A percentile compares a stretch with the other conserved stretches of the same genome.
Conservation (phyloP, 2,888 invertebrate species). For the Deladenus siricidicola region DNA sequence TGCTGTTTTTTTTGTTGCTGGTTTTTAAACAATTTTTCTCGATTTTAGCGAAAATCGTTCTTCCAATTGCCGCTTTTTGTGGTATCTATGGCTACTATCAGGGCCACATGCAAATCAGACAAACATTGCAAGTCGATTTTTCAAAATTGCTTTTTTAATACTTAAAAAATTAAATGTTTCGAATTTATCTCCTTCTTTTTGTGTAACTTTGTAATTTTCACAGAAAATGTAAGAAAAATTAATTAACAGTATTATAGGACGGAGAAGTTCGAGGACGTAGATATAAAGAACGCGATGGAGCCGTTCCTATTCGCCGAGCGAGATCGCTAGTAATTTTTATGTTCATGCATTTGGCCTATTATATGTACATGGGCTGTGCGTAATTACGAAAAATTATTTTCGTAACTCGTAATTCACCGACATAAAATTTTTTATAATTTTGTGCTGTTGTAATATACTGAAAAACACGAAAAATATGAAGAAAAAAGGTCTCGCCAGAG, state of each 20-base stretch:
- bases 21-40: not conserved
- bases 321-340: slow-evolving; percentile 39
- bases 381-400: too few relatives aligned
- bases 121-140: slow-evolving; percentile 14
- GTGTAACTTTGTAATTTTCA: not conserved
- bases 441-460: too few relatives aligned
- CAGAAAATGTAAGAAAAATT: slow-evolving; percentile 26
- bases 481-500: too few relatives aligned
- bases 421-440: too few relatives aligned
- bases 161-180: too few relatives aligned
- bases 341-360: slow-evolving; percentile 1
- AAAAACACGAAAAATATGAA: too few relatives aligned
- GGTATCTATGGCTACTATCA: slow-evolving; percentile 19
- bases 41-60: slow-evolving; percentile 15
- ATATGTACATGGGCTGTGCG: too few relatives aligned
- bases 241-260: slow-evolving; percentile 32
- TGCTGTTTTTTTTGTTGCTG: not conserved
- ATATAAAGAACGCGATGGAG: slow-evolving; percentile 47
- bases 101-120: slow-evolving; percentile 2
- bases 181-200: not conserved
- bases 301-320: slow-evolving; percentile 52
- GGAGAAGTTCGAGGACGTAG: slow-evolving; percentile 49
- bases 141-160: not conserved
- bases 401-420: too few relatives aligned
- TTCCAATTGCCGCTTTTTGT: slow-evolving; percentile 16